phyloP scores from a whole-genome alignment of 2,797 vertebrate genomes.

The Spinus pinus region DNA sequence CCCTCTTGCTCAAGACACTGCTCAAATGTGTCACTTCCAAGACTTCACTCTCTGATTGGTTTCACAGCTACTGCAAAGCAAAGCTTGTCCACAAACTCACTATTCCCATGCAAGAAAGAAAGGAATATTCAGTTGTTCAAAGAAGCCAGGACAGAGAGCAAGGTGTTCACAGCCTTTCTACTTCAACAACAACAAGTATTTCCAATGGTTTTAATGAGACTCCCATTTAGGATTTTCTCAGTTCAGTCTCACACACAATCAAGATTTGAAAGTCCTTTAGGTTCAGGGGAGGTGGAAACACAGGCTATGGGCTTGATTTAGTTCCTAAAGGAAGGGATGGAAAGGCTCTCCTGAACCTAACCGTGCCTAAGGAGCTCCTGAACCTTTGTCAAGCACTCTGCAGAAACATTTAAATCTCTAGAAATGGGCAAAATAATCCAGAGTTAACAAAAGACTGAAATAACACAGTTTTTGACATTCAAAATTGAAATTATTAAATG shows the following conservation, averaged over 20 bases:
- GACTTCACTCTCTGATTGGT: background rate
- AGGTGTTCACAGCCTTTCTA: background rate
- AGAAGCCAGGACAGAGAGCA: background rate
- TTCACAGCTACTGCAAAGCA: background rate
- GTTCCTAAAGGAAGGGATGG: background rate
- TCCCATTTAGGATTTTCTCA: background rate
- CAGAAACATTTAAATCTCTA: background rate
- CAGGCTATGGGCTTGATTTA: background rate
- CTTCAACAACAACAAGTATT: background rate
- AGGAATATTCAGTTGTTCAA: background rate
- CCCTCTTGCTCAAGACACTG: background rate
- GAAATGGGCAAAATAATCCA: background rate
- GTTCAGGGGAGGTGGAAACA: background rate
- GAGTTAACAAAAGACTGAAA: background rate
- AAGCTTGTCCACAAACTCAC: background rate
- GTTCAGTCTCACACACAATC: background rate
- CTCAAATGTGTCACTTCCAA: background rate
- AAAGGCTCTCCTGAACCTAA: background rate
- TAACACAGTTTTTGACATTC: background rate
- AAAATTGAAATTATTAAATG: background rate
- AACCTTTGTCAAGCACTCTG: background rate
- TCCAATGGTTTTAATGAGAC: background rate
- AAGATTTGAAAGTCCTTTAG: background rate
- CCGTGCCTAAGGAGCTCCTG: background rate
- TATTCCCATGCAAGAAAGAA: background rate